Conservation (phyloP, 2,888 invertebrate species). For the Eueremaeus valkanovi region DNA sequence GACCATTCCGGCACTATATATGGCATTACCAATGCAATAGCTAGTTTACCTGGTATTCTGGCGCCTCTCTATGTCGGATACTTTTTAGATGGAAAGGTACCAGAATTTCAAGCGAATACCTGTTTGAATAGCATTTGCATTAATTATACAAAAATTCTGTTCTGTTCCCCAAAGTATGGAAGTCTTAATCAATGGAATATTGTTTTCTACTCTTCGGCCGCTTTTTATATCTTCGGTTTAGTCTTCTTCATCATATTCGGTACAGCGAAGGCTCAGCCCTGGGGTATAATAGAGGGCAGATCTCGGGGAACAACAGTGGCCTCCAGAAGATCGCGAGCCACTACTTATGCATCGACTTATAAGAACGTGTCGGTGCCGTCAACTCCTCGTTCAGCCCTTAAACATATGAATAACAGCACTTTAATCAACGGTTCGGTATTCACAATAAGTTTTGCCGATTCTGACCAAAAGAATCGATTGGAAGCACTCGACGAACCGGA, state of each 20-base stretch:
- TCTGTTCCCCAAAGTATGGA: slow-evolving; percentile 8
- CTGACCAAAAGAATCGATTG: neutral
- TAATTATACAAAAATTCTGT: neutral
- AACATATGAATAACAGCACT: neutral
- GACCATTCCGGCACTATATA: slow-evolving; percentile 46
- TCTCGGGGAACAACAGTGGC: neutral
- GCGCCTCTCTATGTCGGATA: slow-evolving; percentile 47
- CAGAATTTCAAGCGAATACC: too few species aligned
- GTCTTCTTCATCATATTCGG: slow-evolving; percentile 34
- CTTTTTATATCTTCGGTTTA: slow-evolving; percentile 51
- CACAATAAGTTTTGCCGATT: neutral
- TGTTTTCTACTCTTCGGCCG: slow-evolving; percentile 53
- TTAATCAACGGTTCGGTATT: neutral
- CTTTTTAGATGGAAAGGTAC: slow-evolving; percentile 44
- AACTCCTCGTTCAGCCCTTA: neutral
- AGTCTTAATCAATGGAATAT: slow-evolving; percentile 47
- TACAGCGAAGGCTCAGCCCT: slow-evolving; percentile 35
- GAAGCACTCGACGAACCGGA: neutral
- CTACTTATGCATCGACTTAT: neutral
- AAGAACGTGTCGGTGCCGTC: slow-evolving; percentile 10
- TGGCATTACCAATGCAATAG: slow-evolving; percentile 45
- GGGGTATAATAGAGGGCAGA: slow-evolving; percentile 27
- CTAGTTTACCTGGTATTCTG: slow-evolving; percentile 46
- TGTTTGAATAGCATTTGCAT: neutral
- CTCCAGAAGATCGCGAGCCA: neutral